A percentile compares a stretch with the other conserved stretches of the same genome.
Conservation (phyloP, 2,113 vertebrate species). For the Theristicus caerulescens region DNA sequence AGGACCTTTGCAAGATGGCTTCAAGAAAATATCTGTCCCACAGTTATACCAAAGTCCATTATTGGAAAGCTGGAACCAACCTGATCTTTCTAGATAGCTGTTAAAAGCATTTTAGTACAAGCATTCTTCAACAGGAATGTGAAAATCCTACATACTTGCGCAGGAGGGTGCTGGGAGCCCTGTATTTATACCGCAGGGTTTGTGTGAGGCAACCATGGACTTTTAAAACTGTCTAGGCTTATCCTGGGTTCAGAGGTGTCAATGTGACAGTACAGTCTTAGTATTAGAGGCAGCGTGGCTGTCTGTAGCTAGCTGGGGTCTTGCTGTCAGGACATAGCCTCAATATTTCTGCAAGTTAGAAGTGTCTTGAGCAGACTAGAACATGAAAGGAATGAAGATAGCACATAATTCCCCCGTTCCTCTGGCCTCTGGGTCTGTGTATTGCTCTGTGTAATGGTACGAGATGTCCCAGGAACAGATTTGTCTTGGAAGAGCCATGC, state of each 20-base stretch:
- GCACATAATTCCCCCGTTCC: fast-evolving
- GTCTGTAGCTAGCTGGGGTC: not conserved
- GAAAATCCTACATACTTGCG: not conserved
- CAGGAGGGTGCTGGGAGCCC: not conserved
- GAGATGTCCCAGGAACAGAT: not conserved
- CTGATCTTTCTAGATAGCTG: not conserved
- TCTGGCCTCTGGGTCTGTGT: not conserved
- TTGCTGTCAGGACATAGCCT: not conserved
- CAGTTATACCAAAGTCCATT: not conserved
- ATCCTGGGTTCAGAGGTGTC: not conserved
- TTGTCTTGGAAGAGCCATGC: not conserved
- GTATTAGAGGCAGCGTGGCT: not conserved
- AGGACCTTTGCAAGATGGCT: not conserved
- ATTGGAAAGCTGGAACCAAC: not conserved
- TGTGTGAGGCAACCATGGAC: not conserved
- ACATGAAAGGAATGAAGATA: not conserved
- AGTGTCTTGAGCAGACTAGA: not conserved
- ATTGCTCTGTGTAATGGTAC: not conserved
- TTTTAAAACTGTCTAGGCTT: not conserved
- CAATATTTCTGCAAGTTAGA: not conserved
- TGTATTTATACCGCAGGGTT: not conserved
- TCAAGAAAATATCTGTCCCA: not conserved
- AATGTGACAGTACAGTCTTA: not conserved
- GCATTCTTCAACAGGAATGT: not conserved
- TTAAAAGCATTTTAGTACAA: not conserved